Evolutionary conservation across 1,140 invertebrate species (phyloP), one percentile per base, ranked within the genome.

Genomic region (Drosophila ercepeae): DNA sequence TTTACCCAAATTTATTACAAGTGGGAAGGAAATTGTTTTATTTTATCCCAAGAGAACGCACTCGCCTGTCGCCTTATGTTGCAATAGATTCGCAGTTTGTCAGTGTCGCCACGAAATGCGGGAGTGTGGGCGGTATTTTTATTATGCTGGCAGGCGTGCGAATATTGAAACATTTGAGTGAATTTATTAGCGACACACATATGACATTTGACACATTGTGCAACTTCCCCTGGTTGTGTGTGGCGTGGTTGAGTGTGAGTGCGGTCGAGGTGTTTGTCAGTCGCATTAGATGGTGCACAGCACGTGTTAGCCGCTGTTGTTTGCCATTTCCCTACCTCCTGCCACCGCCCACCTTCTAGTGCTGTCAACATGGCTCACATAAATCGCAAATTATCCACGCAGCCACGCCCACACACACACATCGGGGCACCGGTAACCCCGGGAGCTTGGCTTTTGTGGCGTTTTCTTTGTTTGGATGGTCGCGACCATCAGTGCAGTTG

Each of bases 141-240:
- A 81, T 86, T 86, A 69, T 86, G 81, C 76, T 75, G 75, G 55
- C 61, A 75, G 76, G 82, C 71, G 71, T 61, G 60, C 60, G 60
- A 34, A 58, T 72, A 86, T 86, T 88, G 81, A 81, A 86, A 81
- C 81, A 86, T 86, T 86, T 88, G 77, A 86, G 82, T 82, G 82
- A 86, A 86, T 86, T 86, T 86, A 86, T 86, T 86, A 86, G 82
- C 78, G 82, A 88, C 82, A 82, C 78, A 77, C 67, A 82, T 88
- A 88, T 88, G 82, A 86, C 82, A 86, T 77, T 86, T 86, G 82
- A 86, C 82, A 86, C 82, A 86, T 86, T 86, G 82, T 88, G 69
- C 74, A 77, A 74, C 59, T 81, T 88, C 82, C 82, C 64, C 36
- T 39, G 23, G 48, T 34, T 23, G n/a, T 18, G 23, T 8, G 16